phyloP scores from a whole-genome alignment of 2,888 invertebrate genomes.

The Amitus sp. region DNA sequence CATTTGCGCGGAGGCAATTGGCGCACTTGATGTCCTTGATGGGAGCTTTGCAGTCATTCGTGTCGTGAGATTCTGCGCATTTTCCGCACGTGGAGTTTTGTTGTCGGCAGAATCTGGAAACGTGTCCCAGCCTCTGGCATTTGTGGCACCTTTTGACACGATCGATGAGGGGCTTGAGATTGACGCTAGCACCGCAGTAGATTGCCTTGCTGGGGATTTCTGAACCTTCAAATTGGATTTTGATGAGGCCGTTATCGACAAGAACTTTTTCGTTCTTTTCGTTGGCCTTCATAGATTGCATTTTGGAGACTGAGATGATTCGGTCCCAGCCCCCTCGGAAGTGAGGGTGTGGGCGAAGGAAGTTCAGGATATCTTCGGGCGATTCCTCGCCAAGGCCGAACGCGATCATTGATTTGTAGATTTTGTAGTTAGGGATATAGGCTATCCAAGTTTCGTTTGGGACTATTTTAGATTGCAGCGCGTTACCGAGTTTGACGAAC shows the following conservation, averaged over 20 bases:
- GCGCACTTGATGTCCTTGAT: not conserved
- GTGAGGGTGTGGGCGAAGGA: not conserved
- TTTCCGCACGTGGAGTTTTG: not conserved
- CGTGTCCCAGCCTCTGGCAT: not conserved
- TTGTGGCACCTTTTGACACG: not conserved
- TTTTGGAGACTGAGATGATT: not conserved
- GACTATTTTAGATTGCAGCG: not conserved
- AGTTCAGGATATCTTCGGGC: not conserved
- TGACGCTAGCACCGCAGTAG: not conserved
- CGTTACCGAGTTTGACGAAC: no score
- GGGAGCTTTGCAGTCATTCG: not conserved
- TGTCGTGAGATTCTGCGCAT: not conserved
- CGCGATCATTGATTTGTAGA: not conserved
- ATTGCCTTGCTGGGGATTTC: not conserved
- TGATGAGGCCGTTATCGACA: not conserved
- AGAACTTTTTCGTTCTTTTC: not conserved
- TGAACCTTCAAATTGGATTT: not conserved
- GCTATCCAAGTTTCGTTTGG: no score
- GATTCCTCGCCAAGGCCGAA: not conserved
- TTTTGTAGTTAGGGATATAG: not conserved
- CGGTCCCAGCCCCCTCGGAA: not conserved
- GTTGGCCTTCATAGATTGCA: not conserved
- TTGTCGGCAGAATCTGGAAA: not conserved
- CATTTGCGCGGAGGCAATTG: not conserved
- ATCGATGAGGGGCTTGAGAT: not conserved